Base-by-base conservation (phyloP, 23 tunicate genomes). In the Ciona savignyi region DNA sequence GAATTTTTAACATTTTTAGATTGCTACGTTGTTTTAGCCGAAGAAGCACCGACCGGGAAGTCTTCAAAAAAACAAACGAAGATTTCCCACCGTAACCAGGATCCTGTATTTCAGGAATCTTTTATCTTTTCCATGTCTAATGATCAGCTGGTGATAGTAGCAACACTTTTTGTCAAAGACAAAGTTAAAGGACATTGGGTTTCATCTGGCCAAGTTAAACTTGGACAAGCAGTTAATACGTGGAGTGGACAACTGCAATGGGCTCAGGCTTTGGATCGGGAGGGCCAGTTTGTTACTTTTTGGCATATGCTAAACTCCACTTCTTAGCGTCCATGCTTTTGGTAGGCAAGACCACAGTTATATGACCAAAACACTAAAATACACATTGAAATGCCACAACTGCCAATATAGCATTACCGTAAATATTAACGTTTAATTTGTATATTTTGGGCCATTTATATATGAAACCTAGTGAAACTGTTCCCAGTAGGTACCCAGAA, bases 11-110 rank as follows among this genome's bases (percentile, higher is more conserved):
- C 15, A 26, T 60, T 85, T 70, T 56, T 33, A 87, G 94, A 87
- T 76, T 87, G 82, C 28, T 87, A 75, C 60, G 86, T 87, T 27
- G 83, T 81, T 11, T 56, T 88, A 23, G 71, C 88, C 15, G 88
- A 88, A 42, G 85, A 76, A 49, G 73, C 73, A 23, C 72, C 80
- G 9, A 26, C 42, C 70, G 88, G 65, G 1, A 79, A 79, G 71
- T 71, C 29, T 35, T 51, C 83, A 30, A 88, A 78, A 66, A 89
- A 89, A 62, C 87, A 83, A 78, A 89, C 96, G 15, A 85, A 89
- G 69, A 79, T 83, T 0, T 80, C 75, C 3, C 83, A 89, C 32
- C 76, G 85, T 27, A 63, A 65, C 33, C 73, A 83, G 70, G 85
- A 89, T 60, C 96, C 96, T 23, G 74, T 78, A 15, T 89, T 89